Conservation (phyloP, 1,140 invertebrate genomes). For the Phymastichus coffea region DNA sequence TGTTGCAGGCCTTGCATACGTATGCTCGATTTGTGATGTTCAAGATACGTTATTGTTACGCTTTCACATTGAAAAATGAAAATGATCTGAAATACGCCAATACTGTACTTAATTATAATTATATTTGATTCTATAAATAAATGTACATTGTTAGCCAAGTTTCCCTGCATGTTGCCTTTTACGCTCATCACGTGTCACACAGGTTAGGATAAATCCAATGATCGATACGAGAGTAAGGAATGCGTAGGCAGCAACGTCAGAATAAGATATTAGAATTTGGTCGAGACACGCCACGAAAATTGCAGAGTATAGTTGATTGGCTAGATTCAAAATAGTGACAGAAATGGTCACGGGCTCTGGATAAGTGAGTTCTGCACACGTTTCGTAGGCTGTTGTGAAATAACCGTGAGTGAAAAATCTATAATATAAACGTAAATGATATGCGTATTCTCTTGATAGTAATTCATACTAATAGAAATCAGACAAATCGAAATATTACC, state of each 20-base stretch:
- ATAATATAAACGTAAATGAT: background rate
- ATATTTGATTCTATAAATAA: no score
- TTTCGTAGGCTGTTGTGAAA: constrained; percentile 69
- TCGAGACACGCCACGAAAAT: constrained; percentile 29
- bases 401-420: constrained; percentile 72
- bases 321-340: constrained; percentile 64
- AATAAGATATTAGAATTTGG: constrained; percentile 27
- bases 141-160: no score
- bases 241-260: constrained; percentile 23
- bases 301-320: constrained; percentile 56
- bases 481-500: no score
- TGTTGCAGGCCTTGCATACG: no score
- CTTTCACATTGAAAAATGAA: no score
- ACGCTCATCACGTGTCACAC: constrained; percentile 29
- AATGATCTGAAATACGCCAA: no score
- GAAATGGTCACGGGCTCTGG: constrained; percentile 67
- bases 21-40: no score
- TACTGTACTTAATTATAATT: no score
- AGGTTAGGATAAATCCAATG: constrained; percentile 22
- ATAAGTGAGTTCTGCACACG: constrained; percentile 72
- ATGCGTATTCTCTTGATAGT: no score
- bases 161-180: constrained; percentile 29
- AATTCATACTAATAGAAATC: no score
- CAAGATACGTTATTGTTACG: no score
- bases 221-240: constrained; percentile 20